phyloP scores from a whole-genome alignment of 2,888 invertebrate genomes.

The Coremacera marginata region DNA sequence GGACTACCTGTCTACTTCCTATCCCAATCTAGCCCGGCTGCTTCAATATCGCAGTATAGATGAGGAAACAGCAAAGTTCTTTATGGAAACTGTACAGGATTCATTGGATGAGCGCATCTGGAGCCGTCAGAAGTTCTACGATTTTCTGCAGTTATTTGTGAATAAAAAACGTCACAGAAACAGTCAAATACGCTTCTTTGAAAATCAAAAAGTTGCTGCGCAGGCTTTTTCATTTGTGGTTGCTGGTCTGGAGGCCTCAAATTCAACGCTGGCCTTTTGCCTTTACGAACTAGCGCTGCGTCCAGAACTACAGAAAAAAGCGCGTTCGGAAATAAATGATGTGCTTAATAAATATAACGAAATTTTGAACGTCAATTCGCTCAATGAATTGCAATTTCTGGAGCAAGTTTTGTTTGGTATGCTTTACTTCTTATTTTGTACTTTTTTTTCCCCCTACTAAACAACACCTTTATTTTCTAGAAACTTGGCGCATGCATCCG shows the following conservation, averaged over 20 bases:
- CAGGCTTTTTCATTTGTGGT: slow-evolving; percentile 64
- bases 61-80: slow-evolving; percentile 55
- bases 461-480: slow-evolving; percentile 51
- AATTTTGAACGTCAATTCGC: slow-evolving; percentile 51
- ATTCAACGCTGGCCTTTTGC: slow-evolving; percentile 73
- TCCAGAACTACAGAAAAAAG: slow-evolving; percentile 56
- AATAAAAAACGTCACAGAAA: slow-evolving; percentile 64
- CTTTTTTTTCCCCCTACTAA: background rate
- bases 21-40: slow-evolving; percentile 56
- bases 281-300: slow-evolving; percentile 63
- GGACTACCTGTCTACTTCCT: slow-evolving; percentile 55
- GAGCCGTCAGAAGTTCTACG: slow-evolving; percentile 59
- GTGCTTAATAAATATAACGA: slow-evolving; percentile 52
- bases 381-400: slow-evolving; percentile 58
- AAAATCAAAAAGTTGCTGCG: slow-evolving; percentile 61
- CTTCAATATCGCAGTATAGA: slow-evolving; percentile 54
- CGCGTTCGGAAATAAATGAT: slow-evolving; percentile 55
- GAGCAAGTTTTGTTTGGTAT: slow-evolving; percentile 63
- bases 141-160: slow-evolving; percentile 73
- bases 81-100: slow-evolving; percentile 54
- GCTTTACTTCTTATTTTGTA: slow-evolving; percentile 25
- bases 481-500: slow-evolving; percentile 70
- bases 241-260: slow-evolving; percentile 76
- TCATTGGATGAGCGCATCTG: slow-evolving; percentile 56
- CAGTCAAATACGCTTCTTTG: slow-evolving; percentile 46